Conservation (phyloP, 2,888 invertebrate genomes). For the Cheilosia impressa region DNA sequence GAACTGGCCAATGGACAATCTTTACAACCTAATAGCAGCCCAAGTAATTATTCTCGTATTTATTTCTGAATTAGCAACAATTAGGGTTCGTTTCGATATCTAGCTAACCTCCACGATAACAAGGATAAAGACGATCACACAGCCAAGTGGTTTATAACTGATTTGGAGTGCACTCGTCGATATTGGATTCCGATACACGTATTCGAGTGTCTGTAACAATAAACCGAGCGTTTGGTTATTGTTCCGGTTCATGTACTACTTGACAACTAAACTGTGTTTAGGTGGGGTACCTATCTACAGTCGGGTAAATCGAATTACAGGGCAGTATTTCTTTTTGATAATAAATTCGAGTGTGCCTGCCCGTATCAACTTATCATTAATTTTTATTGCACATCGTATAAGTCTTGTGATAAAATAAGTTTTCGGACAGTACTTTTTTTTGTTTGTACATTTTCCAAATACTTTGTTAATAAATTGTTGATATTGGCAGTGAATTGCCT, state of each 20-base stretch:
- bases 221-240: too few species aligned
- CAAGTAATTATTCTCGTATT: not conserved
- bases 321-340: not conserved
- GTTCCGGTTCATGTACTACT: too few species aligned
- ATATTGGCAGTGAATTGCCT: not conserved
- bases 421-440: not conserved
- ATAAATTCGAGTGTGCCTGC: not conserved
- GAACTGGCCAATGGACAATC: conserved; percentile 25
- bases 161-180: not conserved
- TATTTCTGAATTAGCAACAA: conserved; percentile 25
- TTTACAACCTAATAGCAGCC: conserved; percentile 8
- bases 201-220: too few species aligned
- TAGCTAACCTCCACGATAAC: not conserved
- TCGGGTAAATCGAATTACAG: not conserved
- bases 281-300: not conserved
- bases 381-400: not conserved
- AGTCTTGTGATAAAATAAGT: not conserved
- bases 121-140: not conserved
- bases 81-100: conserved; percentile 19
- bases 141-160: not conserved
- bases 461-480: not conserved
- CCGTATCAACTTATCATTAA: too few species aligned
- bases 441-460: not conserved
- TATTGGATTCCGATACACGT: too few species aligned
- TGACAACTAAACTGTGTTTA: too few species aligned